Evolutionary conservation across 1,140 invertebrate species (phyloP).

Genomic region (Papilio polytes): DNA sequence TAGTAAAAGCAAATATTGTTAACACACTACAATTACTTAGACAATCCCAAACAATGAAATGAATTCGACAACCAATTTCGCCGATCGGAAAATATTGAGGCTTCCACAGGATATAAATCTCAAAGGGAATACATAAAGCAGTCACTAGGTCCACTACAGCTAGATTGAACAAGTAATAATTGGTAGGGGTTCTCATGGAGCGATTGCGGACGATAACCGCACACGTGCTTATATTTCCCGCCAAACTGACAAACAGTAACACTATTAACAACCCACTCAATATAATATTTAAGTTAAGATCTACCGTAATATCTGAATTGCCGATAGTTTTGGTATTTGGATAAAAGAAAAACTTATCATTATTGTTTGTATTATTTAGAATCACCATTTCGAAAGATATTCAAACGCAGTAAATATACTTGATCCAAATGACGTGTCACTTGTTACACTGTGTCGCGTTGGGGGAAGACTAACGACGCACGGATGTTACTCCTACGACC

Average conservation of each 20-base stretch:
- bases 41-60: constrained; percentile 93
- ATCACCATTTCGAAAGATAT: constrained; percentile 9
- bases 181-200: constrained; percentile 95
- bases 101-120: constrained; percentile 94
- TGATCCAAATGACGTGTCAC: constrained; percentile 17
- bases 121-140: constrained; percentile 90
- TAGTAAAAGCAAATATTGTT: constrained; percentile 91
- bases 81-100: constrained; percentile 94
- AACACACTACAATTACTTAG: constrained; percentile 97
- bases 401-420: not conserved
- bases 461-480: constrained; percentile 32
- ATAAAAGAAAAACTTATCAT: constrained; percentile 24
- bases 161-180: constrained; percentile 96
- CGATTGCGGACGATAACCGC: constrained; percentile 95
- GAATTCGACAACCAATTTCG: constrained; percentile 92
- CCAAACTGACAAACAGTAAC: constrained; percentile 92
- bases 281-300: constrained; percentile 88
- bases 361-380: constrained; percentile 3
- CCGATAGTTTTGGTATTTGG: constrained; percentile 34
- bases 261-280: constrained; percentile 90
- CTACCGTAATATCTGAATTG: constrained; percentile 79
- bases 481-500: not conserved
- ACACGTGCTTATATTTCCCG: constrained; percentile 97
- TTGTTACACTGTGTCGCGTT: not conserved
- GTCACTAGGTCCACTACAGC: constrained; percentile 96